Evolutionary conservation across 2,113 vertebrate species (phyloP).

Genomic region (Platysteira castanea): DNA sequence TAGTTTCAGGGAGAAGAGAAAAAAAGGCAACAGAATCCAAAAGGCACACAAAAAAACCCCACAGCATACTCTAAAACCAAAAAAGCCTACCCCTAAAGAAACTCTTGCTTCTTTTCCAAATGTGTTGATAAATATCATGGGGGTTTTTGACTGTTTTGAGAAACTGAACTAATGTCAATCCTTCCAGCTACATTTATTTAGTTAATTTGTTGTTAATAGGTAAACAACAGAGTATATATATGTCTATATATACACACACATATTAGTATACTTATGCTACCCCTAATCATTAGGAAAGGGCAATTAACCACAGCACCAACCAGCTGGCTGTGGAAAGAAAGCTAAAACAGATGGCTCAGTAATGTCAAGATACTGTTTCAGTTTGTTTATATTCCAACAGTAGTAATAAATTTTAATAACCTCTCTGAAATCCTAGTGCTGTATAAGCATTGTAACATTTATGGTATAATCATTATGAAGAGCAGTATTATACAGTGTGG

Average conservation of each 20-base stretch:
- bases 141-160: neutral
- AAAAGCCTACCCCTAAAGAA: neutral
- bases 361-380: neutral
- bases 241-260: neutral
- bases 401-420: neutral
- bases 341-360: neutral
- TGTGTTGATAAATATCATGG: neutral
- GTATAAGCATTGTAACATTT: neutral
- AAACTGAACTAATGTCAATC: neutral
- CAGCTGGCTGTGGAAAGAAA: neutral
- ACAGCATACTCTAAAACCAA: neutral
- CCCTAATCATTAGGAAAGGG: neutral
- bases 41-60: neutral
- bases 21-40: neutral
- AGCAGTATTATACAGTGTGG: neutral
- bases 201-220: neutral
- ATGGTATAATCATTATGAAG: neutral
- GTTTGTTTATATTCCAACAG: neutral
- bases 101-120: neutral
- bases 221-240: neutral
- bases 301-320: neutral
- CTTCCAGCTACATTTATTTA: neutral
- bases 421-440: neutral
- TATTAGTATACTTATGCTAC: neutral
- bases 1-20: neutral